Percentiles rank a stretch among this genome's conserved stretches.
These are phyloP conservation scores for Grapholita molesta DNA, from an alignment of 1,140 invertebrate genomes.

Conservation along the genomic window DNA sequence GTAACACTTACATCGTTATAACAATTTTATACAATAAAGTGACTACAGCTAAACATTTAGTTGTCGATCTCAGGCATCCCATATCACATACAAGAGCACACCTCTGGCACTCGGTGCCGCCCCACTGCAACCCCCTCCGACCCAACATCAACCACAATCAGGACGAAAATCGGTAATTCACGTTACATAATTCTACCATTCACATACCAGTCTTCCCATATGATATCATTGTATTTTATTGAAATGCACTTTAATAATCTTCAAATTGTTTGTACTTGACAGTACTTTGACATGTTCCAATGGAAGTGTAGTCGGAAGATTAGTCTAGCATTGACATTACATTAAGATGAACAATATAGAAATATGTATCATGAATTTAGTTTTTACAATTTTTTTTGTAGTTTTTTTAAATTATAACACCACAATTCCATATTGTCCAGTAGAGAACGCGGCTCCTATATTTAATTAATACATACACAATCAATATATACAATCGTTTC, in stretches of 20 bases:
- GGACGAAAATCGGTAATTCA: slow-evolving; percentile 37
- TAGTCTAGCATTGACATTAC: slow-evolving; percentile 20
- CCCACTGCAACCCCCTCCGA: slow-evolving; percentile 44
- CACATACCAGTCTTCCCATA: slow-evolving; percentile 20
- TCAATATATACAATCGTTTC: slow-evolving; percentile 10
- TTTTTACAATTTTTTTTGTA: slow-evolving; percentile 49
- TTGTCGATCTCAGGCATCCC: slow-evolving; percentile 34
- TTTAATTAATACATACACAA: slow-evolving; percentile 1
- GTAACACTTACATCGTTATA: slow-evolving; percentile 62
- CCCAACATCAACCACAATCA: slow-evolving; percentile 29
- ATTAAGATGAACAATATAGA: slow-evolving; percentile 29
- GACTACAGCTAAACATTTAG: slow-evolving; percentile 51
- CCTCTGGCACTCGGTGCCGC: slow-evolving; percentile 40
- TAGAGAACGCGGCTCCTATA: slow-evolving; percentile 22
- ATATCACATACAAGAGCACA: slow-evolving; percentile 67
- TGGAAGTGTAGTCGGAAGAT: background rate
- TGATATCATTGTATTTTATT: slow-evolving; percentile 19
- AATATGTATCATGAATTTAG: slow-evolving; percentile 39
- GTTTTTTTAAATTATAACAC: slow-evolving; percentile 55
- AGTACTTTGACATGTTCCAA: background rate
- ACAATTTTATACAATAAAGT: slow-evolving; percentile 48
- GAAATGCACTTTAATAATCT: slow-evolving; percentile 1
- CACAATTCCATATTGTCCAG: slow-evolving; percentile 61
- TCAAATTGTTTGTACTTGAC: background rate
- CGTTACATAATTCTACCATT: slow-evolving; percentile 38